Evolutionary conservation across 2,113 vertebrate genomes (phyloP), one percentile per base, ranked within the genome.

Genomic region (Tetrao urogallus): DNA sequence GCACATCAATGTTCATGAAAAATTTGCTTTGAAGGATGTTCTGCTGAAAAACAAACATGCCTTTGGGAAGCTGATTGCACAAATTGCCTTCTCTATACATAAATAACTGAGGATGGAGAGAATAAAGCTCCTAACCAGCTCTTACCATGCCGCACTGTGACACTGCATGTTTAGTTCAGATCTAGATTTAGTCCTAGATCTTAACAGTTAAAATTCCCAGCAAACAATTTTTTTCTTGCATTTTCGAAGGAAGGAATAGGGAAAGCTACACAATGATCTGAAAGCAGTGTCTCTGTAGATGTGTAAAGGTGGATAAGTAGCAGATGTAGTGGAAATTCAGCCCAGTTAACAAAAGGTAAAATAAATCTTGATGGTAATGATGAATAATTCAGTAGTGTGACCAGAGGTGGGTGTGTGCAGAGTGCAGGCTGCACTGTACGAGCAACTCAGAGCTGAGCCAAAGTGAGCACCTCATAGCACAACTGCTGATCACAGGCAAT

Each of bases 401-500:
- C 88, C 92, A 82, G 13, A 47, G 78, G 81, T 63, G 81, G 91
- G 47, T 36, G 72, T 88, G 67, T 25, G 40, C 71, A 64, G 58
- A 71, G 64, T 20, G 71, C 84, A 74, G 89, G 77, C 65, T 90
- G 80, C 34, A 7, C 10, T 25, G 36, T 13, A 76, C 42, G 22
- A 87, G 45, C 54, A 72, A 71, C 40, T 93, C 38, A 89, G 63
- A 72, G 48, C 73, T 77, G 76, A 18, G 82, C n/a, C 66, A 57
- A 58, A 77, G 71, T 42, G 82, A 91, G 64, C 47, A 13, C 14
- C 63, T 81, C 89, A 54, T 1, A 76, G 16, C 92, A 67, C 60
- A 61, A 91, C 8, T 79, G 82, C 89, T 90, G 92, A 87, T 73
- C 66, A 64, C 77, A 82, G 89, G 78, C 87, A 74, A 54, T 74